A percentile compares a stretch with the other conserved stretches of the same genome.
phyloP scores from a whole-genome alignment of 2,797 vertebrate species.

The Darevskia nairensis region DNA sequence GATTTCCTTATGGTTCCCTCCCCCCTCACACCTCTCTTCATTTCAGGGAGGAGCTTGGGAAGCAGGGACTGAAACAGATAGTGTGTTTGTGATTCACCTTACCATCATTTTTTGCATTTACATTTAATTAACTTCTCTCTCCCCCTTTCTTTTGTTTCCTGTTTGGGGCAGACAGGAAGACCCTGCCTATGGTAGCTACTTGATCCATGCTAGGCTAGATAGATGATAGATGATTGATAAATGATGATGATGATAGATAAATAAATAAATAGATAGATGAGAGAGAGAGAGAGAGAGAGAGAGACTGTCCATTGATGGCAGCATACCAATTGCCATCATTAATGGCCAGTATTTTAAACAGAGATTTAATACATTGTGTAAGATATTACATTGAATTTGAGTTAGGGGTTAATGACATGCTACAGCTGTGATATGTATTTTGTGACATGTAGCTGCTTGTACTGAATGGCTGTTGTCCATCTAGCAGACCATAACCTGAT shows the following conservation, averaged over 20 bases:
- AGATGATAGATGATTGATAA: no score
- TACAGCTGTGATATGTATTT: not conserved
- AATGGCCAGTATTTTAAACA: not conserved
- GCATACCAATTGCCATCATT: not conserved
- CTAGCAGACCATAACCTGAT: not conserved
- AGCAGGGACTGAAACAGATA: not conserved
- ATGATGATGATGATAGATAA: no score
- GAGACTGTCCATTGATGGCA: not conserved
- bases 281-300: not conserved
- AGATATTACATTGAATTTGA: not conserved
- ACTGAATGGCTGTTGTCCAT: not conserved
- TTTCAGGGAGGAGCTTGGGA: conserved; percentile 4
- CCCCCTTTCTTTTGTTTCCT: no score
- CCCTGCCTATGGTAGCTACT: not conserved
- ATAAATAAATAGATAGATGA: not conserved
- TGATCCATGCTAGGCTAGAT: not conserved
- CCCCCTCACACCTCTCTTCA: not conserved
- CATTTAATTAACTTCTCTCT: not conserved
- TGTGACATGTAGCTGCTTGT: not conserved
- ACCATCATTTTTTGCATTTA: no score
- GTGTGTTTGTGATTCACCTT: no score
- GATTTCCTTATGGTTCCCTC: conserved; percentile 17
- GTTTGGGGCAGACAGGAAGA: not conserved
- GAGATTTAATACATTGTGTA: not conserved
- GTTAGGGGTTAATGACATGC: not conserved